Percentiles rank a stretch among this genome's conserved stretches.
Evolutionary conservation across 2,113 vertebrate genomes (phyloP).

Genomic region (Calyptommatus sinebrachiatus): DNA sequence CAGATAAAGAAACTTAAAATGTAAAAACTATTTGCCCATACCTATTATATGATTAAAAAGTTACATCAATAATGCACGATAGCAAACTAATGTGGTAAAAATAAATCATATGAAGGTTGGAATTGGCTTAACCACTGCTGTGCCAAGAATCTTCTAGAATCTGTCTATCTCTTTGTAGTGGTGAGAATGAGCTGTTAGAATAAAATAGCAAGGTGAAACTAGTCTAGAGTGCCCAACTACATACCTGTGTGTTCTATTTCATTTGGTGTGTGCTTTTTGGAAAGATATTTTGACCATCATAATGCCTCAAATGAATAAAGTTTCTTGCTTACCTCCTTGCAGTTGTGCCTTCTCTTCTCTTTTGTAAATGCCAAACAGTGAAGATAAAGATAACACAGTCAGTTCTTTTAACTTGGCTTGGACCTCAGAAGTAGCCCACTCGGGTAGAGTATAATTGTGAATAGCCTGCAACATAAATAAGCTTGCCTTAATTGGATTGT

Average conservation of each 20-base stretch:
- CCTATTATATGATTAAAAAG: neutral
- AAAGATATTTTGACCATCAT: neutral
- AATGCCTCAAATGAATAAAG: slow-evolving; percentile 6
- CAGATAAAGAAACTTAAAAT: too few species aligned
- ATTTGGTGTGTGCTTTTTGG: neutral
- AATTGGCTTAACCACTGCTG: neutral
- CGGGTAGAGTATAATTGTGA: slow-evolving; percentile 80
- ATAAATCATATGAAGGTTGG: neutral
- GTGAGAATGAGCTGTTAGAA: neutral
- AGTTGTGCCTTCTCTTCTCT: slow-evolving; percentile 75
- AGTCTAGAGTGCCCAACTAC: neutral
- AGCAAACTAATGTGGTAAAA: too few species aligned
- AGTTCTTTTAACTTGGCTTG: slow-evolving; percentile 73
- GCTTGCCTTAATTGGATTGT: slow-evolving; percentile 9
- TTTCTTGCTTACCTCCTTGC: slow-evolving; percentile 73
- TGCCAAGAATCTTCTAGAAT: neutral
- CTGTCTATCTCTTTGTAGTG: neutral
- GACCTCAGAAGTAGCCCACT: slow-evolving; percentile 76
- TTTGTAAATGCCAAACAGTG: slow-evolving; percentile 73
- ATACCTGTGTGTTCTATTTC: neutral
- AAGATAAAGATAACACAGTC: slow-evolving; percentile 71
- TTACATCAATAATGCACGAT: too few species aligned
- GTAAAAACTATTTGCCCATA: neutral
- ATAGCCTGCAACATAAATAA: slow-evolving; percentile 60
- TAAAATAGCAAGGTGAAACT: neutral